phyloP scores from a whole-genome alignment of 1,140 invertebrate genomes.

The Drosophila sucinea region DNA sequence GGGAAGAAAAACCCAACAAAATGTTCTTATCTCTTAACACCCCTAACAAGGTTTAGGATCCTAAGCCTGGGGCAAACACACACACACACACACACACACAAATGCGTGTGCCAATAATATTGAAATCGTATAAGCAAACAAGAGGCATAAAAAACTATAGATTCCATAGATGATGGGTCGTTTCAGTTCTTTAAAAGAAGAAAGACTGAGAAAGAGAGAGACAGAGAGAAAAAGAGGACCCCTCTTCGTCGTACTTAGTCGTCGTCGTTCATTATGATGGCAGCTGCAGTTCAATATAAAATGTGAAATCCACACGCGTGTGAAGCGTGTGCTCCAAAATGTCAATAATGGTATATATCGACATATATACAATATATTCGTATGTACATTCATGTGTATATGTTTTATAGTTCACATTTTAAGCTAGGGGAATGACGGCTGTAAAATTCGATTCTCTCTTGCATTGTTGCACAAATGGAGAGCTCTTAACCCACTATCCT shows the following conservation, averaged over 20 bases:
- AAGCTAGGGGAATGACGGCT: slow-evolving; percentile 20
- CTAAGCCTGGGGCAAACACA: slow-evolving; percentile 61
- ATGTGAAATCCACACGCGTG: slow-evolving; percentile 73
- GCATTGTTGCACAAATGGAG: slow-evolving; percentile 56
- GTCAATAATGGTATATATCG: slow-evolving; percentile 43
- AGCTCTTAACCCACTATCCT: background rate
- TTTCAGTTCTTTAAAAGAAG: slow-evolving; percentile 53
- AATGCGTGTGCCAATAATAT: slow-evolving; percentile 64
- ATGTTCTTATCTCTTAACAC: slow-evolving; percentile 50
- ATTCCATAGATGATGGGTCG: slow-evolving; percentile 38
- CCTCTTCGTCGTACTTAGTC: background rate
- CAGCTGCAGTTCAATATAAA: slow-evolving; percentile 58
- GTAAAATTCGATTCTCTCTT: slow-evolving; percentile 24
- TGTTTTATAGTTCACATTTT: slow-evolving; percentile 37
- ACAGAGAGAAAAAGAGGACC: background rate
- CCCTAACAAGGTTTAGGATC: slow-evolving; percentile 28
- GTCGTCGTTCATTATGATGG: slow-evolving; percentile 38
- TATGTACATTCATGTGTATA: background rate
- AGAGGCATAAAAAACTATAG: slow-evolving; percentile 59
- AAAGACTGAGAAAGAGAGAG: slow-evolving; percentile 16
- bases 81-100: slow-evolving; percentile 48
- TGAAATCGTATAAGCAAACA: slow-evolving; percentile 74
- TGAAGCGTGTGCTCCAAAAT: slow-evolving; percentile 60
- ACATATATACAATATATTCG: slow-evolving; percentile 5
- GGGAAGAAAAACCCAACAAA: slow-evolving; percentile 26